Evolutionary conservation across 2,113 vertebrate genomes (phyloP).

Genomic region (Amphiprion ocellaris): DNA sequence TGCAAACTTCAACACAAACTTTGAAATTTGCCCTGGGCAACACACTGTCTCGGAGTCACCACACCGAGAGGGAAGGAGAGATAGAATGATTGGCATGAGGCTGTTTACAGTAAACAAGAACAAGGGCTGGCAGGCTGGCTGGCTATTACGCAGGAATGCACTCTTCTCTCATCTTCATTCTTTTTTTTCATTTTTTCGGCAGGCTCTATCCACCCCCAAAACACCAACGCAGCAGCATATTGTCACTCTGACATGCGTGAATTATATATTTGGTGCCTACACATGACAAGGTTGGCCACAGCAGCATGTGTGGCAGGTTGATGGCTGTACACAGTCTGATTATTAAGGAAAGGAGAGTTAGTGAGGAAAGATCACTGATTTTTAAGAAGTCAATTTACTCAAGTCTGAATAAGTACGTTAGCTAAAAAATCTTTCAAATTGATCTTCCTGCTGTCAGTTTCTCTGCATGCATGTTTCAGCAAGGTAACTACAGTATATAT

Average conservation of each 20-base stretch:
- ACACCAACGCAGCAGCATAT: slow-evolving; percentile 28
- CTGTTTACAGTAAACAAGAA: slow-evolving; percentile 81
- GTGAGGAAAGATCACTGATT: background rate
- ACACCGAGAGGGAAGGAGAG: slow-evolving; percentile 33
- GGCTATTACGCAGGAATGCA: slow-evolving; percentile 78
- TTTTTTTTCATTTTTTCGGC: slow-evolving; percentile 21
- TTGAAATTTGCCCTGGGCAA: slow-evolving; percentile 61
- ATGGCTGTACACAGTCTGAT: slow-evolving; percentile 3
- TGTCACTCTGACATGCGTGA: slow-evolving; percentile 42
- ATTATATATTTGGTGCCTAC: slow-evolving; percentile 31
- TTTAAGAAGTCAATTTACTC: background rate
- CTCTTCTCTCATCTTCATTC: slow-evolving; percentile 54
- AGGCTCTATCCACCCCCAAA: slow-evolving; percentile 1
- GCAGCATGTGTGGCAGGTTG: slow-evolving; percentile 5
- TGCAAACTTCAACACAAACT: slow-evolving; percentile 40
- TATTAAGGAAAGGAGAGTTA: slow-evolving; percentile 12
- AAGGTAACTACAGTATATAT: background rate
- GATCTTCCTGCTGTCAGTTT: no score
- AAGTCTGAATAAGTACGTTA: background rate
- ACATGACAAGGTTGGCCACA: slow-evolving; percentile 18
- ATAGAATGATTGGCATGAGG: slow-evolving; percentile 72
- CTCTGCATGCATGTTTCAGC: no score
- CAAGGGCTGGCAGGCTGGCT: slow-evolving; percentile 54
- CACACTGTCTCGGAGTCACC: slow-evolving; percentile 46
- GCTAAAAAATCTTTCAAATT: no score